phyloP scores from a whole-genome alignment of 2,113 vertebrate species.

The Ramphastos sulfuratus region DNA sequence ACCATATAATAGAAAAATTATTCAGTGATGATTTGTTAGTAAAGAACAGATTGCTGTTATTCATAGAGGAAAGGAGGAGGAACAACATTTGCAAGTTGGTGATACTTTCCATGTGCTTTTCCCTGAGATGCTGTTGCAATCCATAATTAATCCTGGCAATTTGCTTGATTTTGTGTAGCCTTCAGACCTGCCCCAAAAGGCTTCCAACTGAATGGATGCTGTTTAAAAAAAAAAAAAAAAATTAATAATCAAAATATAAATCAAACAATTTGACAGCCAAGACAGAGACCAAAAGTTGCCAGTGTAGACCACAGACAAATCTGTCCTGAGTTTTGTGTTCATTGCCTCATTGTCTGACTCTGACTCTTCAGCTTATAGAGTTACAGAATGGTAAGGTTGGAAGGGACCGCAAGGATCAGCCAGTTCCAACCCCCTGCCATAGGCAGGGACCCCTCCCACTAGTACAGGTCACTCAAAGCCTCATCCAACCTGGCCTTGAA shows the following conservation, averaged over 20 bases:
- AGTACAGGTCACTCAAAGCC: no score
- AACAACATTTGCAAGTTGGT: background rate
- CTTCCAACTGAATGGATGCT: background rate
- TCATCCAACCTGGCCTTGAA: no score
- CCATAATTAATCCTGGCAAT: background rate
- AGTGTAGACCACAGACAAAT: background rate
- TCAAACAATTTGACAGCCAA: background rate
- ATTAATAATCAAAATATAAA: no score
- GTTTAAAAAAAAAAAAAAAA: background rate
- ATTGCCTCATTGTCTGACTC: background rate
- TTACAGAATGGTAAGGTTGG: no score
- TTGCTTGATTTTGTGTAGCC: background rate
- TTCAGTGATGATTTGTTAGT: background rate
- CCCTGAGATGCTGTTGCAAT: background rate
- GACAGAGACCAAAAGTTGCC: background rate
- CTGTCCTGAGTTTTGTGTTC: fast-evolving
- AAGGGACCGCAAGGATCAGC: no score
- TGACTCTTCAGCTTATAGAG: no score
- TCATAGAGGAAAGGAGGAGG: background rate
- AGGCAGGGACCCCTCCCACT: no score
- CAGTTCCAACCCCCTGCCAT: no score
- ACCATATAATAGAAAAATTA: background rate
- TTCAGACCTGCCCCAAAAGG: background rate
- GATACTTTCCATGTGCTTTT: background rate
- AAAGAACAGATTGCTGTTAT: background rate